These are phyloP conservation scores for Apaloderma vittatum DNA, from an alignment of 2,113 vertebrate species.

Conservation along the genomic window DNA sequence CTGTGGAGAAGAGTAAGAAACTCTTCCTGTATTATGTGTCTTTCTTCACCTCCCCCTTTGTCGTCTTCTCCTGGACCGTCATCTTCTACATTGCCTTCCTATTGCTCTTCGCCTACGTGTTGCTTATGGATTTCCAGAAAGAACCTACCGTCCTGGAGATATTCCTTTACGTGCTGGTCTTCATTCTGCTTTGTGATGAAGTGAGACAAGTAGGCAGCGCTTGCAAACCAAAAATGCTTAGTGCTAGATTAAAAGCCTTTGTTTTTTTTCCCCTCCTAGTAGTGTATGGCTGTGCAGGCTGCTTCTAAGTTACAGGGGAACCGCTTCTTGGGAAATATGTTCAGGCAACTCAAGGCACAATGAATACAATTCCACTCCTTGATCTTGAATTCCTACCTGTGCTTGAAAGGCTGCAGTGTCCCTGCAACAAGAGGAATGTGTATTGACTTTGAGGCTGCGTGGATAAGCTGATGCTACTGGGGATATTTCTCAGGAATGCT, in stretches of 20 bases:
- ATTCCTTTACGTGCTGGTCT: constrained; percentile 91
- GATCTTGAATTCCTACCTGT: background rate
- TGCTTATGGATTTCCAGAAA: constrained; percentile 93
- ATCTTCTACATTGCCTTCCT: constrained; percentile 95
- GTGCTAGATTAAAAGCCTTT: background rate
- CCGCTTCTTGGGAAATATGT: background rate
- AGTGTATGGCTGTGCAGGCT: background rate
- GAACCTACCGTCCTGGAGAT: constrained; percentile 86
- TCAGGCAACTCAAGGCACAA: background rate
- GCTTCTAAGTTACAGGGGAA: background rate
- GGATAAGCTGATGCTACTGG: background rate
- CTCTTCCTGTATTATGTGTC: constrained; percentile 77
- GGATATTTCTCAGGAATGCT: background rate
- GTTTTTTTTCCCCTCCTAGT: background rate
- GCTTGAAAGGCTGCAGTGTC: background rate
- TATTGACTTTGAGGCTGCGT: background rate
- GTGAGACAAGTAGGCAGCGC: constrained; percentile 89
- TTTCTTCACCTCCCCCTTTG: constrained; percentile 90
- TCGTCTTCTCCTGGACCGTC: constrained; percentile 96
- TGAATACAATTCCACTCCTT: background rate
- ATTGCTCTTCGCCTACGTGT: constrained; percentile 90
- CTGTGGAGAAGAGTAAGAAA: constrained; percentile 75
- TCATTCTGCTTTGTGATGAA: constrained; percentile 93
- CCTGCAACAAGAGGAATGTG: background rate
- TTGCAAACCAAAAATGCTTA: constrained; percentile 2